phyloP scores from a whole-genome alignment of 2,113 vertebrate species.

The Sinocyclocheilus rhinocerous region DNA sequence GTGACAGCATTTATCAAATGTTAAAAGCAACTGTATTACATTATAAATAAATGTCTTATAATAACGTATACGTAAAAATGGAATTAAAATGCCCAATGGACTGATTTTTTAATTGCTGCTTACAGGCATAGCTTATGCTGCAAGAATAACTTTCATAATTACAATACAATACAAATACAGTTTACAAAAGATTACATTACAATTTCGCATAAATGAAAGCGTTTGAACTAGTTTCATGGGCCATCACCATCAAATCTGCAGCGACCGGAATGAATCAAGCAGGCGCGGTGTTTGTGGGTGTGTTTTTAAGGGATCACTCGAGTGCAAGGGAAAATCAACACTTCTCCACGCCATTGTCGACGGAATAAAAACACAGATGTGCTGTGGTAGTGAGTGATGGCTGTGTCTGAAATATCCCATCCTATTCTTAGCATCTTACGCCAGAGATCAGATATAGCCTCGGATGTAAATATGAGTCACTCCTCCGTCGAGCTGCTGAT shows the following conservation, averaged over 20 bases:
- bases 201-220: not conserved
- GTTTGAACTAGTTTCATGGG: not conserved
- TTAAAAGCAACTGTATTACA: no score
- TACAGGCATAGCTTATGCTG: no score
- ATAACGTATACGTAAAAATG: no score
- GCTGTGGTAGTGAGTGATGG: not conserved
- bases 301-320: not conserved
- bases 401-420: not conserved
- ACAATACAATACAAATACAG: not conserved
- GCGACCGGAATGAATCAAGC: not conserved
- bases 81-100: not conserved
- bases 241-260: not conserved
- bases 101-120: no score
- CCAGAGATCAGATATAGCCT: not conserved
- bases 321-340: not conserved
- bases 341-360: not conserved
- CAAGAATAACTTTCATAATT: not conserved
- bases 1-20: not conserved
- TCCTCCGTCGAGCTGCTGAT: not conserved
- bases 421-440: not conserved
- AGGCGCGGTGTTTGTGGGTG: no score
- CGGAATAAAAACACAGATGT: slow-evolving; percentile 1
- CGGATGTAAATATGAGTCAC: slow-evolving; percentile 15
- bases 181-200: not conserved
- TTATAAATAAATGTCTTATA: not conserved